A percentile compares a stretch with the other conserved stretches of the same genome.
These are phyloP conservation scores for Stigmatopora argus DNA, from an alignment of 2,113 vertebrate genomes.

Conservation along the genomic window DNA sequence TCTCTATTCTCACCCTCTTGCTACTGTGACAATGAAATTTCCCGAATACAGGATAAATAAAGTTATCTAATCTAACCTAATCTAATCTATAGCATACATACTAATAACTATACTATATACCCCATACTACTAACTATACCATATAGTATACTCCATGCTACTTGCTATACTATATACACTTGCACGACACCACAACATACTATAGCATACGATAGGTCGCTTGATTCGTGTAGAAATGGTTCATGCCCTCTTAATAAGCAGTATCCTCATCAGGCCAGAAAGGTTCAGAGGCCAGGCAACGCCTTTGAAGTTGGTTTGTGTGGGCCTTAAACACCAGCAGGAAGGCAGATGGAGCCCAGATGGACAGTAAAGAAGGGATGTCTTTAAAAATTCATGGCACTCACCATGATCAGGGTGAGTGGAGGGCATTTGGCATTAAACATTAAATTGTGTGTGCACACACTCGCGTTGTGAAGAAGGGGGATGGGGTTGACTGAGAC, in stretches of 20 bases:
- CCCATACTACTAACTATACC: too few relatives aligned
- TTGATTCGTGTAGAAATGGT: slow-evolving; percentile 3
- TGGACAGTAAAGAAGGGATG: slow-evolving; percentile 72
- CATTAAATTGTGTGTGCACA: slow-evolving; percentile 67
- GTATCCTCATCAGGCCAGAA: slow-evolving; percentile 45
- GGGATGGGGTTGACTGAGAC: slow-evolving; percentile 48
- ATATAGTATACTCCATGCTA: too few relatives aligned
- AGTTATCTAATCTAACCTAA: too few relatives aligned
- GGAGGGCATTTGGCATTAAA: slow-evolving; percentile 70
- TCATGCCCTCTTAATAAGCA: slow-evolving; percentile 36
- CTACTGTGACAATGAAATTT: too few relatives aligned
- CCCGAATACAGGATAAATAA: too few relatives aligned
- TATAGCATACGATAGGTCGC: too few relatives aligned
- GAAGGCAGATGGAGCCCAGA: slow-evolving; percentile 74
- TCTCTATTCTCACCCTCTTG: too few relatives aligned
- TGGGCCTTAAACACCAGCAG: slow-evolving; percentile 61
- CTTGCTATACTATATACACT: too few relatives aligned
- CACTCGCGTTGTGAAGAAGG: slow-evolving; percentile 33
- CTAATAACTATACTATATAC: too few relatives aligned
- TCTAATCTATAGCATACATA: too few relatives aligned
- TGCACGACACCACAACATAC: too few relatives aligned
- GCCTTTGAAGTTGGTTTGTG: slow-evolving; percentile 64
- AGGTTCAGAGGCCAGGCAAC: slow-evolving; percentile 40
- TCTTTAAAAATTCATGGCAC: slow-evolving; percentile 78
- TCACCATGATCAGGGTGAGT: slow-evolving; percentile 63